A percentile compares a stretch with the other conserved stretches of the same genome.
These are phyloP conservation scores for Piliocolobus tephrosceles DNA, from an alignment of 2,113 vertebrate species.

Conservation along the genomic window DNA sequence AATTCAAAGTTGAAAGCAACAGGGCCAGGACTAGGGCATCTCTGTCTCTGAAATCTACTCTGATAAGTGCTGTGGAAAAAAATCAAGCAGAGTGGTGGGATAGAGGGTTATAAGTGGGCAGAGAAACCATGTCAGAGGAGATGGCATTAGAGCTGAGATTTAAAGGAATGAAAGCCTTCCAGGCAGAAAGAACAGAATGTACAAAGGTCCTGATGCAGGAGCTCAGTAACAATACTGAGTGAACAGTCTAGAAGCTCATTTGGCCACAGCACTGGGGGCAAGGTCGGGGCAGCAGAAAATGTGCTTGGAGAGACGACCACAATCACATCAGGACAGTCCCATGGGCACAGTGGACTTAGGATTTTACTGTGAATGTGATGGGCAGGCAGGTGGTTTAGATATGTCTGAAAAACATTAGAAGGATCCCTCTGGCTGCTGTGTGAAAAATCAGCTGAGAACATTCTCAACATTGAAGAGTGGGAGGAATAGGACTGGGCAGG, in stretches of 20 bases:
- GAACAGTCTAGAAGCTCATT: background rate
- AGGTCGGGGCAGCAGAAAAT: rapidly evolving
- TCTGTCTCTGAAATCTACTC: background rate
- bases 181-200: background rate
- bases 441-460: background rate
- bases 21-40: too few relatives aligned
- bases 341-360: background rate
- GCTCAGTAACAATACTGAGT: background rate
- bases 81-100: background rate
- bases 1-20: background rate
- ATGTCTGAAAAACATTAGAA: background rate
- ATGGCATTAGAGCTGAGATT: background rate
- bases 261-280: rapidly evolving
- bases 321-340: background rate
- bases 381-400: background rate
- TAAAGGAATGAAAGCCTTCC: background rate
- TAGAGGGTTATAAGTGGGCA: background rate
- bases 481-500: background rate
- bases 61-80: background rate
- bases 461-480: background rate
- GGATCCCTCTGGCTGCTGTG: background rate
- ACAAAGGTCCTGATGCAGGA: background rate
- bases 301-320: rapidly evolving
- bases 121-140: background rate
- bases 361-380: background rate